Evolutionary conservation across 2,797 vertebrate species (phyloP).

Genomic region (Erethizon dorsatum): DNA sequence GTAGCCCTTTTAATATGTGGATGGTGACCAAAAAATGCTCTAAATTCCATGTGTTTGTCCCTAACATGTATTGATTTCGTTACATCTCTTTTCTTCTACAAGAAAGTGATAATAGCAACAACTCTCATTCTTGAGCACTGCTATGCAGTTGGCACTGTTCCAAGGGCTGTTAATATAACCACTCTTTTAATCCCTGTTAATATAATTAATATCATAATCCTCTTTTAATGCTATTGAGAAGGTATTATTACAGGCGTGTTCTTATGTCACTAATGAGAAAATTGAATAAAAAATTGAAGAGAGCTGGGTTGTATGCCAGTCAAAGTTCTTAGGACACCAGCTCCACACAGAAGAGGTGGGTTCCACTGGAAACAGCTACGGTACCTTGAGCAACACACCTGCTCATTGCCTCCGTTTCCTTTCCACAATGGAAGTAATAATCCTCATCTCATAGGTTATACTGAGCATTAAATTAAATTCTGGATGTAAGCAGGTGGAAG

Average conservation of each 20-base stretch:
- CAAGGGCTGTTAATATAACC: neutral
- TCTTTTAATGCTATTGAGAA: neutral
- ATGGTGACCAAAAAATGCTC: neutral
- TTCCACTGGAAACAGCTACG: neutral
- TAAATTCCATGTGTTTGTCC: neutral
- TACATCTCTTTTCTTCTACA: constrained; percentile 22
- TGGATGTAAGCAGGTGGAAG: neutral
- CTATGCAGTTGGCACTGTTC: neutral
- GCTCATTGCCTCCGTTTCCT: neutral
- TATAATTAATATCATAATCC: neutral
- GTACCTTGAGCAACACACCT: neutral
- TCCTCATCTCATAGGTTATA: neutral
- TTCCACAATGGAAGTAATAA: neutral
- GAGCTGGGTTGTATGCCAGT: neutral
- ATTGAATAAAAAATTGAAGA: neutral
- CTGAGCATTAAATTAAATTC: constrained; percentile 50
- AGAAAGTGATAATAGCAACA: neutral
- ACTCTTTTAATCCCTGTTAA: neutral
- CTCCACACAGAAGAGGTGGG: neutral
- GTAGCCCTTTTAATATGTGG: neutral
- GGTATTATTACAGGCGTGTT: neutral
- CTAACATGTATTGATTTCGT: neutral
- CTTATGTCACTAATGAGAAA: neutral
- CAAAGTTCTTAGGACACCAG: neutral
- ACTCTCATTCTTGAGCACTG: neutral